Evolutionary conservation across 2,888 invertebrate genomes (phyloP).

Genomic region (Plebejus anna): DNA sequence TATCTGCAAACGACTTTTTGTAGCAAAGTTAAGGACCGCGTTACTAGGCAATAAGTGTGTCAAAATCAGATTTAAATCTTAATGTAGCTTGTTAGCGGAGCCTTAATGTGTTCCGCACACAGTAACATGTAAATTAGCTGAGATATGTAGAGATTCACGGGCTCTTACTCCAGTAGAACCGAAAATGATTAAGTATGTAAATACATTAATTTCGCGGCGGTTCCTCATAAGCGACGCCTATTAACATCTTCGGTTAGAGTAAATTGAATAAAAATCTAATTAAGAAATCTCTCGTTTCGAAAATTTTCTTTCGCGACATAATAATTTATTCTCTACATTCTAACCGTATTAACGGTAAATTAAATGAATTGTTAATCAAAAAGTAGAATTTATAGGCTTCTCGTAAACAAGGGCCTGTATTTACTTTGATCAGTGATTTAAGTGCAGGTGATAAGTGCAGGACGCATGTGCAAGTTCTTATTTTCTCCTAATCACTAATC

Average conservation of each 20-base stretch:
- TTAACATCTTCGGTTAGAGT: not conserved
- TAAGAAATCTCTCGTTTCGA: not conserved
- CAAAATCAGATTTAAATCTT: not conserved
- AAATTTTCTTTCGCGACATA: not conserved
- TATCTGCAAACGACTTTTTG: not conserved
- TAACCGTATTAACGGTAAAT: not conserved
- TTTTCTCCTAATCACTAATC: no score
- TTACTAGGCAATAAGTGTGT: not conserved
- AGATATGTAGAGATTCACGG: slow-evolving; percentile 40
- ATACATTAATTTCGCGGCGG: slow-evolving; percentile 25
- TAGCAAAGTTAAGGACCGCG: not conserved
- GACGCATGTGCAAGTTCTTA: no score
- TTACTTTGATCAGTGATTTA: no score
- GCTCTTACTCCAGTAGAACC: slow-evolving; percentile 28
- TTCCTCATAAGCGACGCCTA: slow-evolving; percentile 24
- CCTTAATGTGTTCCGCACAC: not conserved
- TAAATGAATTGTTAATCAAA: not conserved
- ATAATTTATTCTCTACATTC: not conserved
- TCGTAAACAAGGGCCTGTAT: not conserved
- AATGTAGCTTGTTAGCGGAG: not conserved
- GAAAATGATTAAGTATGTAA: slow-evolving; percentile 35
- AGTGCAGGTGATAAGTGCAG: no score
- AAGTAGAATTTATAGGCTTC: not conserved
- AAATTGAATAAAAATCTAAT: slow-evolving; percentile 19
- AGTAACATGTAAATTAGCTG: slow-evolving; percentile 47